phyloP scores from a whole-genome alignment of 30 jellyfish, hydroid and myxozoan genomes.

The Aurelia sp. region DNA sequence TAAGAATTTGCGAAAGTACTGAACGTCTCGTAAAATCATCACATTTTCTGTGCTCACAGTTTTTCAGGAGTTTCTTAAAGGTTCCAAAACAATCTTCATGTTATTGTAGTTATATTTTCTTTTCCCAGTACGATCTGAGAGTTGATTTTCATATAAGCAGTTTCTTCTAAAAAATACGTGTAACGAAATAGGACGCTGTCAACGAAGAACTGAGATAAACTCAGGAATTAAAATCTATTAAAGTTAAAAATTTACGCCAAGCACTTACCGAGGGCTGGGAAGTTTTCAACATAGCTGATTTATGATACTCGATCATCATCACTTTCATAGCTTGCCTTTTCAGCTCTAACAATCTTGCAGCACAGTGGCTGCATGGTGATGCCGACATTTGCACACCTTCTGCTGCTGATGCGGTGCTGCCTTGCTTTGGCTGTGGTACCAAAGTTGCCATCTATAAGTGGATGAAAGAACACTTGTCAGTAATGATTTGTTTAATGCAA shows the following conservation, averaged over 20 bases:
- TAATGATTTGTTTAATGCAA: constrained; percentile 36
- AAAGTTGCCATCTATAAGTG: constrained; percentile 65
- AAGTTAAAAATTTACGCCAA: neutral
- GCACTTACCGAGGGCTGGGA: constrained; percentile 88
- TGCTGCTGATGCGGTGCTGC: constrained; percentile 45
- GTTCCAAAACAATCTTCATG: no score
- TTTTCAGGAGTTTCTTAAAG: no score
- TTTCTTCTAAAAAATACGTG: no score
- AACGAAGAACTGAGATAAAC: no score
- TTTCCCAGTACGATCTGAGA: no score
- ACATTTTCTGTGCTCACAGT: no score
- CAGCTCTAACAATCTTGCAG: constrained; percentile 83
- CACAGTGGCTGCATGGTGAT: constrained; percentile 80
- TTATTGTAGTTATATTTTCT: no score
- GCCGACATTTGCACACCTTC: constrained; percentile 44
- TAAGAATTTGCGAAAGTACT: no score
- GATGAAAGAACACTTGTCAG: neutral
- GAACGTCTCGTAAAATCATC: no score
- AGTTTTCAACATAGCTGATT: constrained; percentile 67
- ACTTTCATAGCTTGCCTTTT: constrained; percentile 93
- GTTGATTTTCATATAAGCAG: no score
- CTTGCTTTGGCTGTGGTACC: constrained; percentile 68
- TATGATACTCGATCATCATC: constrained; percentile 90
- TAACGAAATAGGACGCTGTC: no score
- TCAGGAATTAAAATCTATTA: no score